These are phyloP conservation scores for Eulemur albifrons DNA, from an alignment of 2,797 vertebrate species.

Conservation along the genomic window DNA sequence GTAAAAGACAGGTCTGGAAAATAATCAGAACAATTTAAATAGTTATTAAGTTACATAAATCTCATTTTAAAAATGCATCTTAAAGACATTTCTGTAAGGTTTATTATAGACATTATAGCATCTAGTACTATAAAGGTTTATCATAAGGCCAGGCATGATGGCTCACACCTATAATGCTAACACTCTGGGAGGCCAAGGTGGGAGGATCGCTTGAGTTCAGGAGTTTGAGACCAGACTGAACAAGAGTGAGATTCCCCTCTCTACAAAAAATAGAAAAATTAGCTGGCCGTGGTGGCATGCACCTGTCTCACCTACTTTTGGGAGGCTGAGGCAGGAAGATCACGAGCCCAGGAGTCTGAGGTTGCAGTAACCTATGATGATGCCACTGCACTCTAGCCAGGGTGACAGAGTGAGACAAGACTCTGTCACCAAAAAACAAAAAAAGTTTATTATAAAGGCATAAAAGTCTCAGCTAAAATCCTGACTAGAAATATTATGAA, in stretches of 20 bases:
- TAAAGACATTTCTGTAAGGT: background rate
- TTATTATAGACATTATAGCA: background rate
- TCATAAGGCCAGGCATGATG: background rate
- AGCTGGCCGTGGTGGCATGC: background rate
- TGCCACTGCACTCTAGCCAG: background rate
- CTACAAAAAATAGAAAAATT: background rate
- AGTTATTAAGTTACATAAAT: conserved; percentile 35
- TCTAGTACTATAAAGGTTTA: conserved; percentile 9
- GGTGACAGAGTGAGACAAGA: background rate
- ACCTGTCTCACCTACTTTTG: background rate
- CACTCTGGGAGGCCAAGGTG: background rate
- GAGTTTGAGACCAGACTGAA: background rate
- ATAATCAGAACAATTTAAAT: conserved; percentile 61
- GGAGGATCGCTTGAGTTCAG: background rate
- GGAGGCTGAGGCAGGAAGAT: background rate
- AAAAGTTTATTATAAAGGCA: background rate
- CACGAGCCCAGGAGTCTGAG: background rate
- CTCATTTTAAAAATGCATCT: conserved; percentile 27
- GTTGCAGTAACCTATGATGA: background rate
- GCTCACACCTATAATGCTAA: background rate
- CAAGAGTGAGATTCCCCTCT: background rate
- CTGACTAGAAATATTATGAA: conserved; percentile 32
- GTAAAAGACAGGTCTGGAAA: conserved; percentile 80
- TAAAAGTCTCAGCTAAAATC: conserved; percentile 41
- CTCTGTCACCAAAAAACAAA: background rate